phyloP scores from a whole-genome alignment of 2,888 invertebrate genomes.

The Xanthorhoe designata region DNA sequence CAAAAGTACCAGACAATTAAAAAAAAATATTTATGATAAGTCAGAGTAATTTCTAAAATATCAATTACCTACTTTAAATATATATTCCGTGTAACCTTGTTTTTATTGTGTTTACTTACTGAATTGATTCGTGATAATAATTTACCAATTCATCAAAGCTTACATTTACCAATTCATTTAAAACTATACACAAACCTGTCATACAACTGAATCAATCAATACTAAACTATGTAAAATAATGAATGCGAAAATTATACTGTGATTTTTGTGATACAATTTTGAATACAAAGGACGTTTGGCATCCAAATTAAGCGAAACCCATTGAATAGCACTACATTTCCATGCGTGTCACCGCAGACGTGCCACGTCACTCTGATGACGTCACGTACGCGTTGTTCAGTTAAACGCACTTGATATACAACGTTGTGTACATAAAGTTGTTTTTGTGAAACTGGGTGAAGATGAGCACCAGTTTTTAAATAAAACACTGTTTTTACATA shows the following conservation, averaged over 20 bases:
- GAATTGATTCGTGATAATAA: no score
- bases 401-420: constrained; percentile 25
- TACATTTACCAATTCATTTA: no score
- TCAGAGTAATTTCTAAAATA: no score
- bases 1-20: no score
- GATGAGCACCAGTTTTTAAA: neutral
- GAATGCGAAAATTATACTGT: neutral
- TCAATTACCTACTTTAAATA: no score
- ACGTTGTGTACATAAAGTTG: constrained; percentile 1
- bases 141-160: no score
- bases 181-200: no score
- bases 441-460: constrained; percentile 1
- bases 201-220: neutral
- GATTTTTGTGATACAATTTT: neutral
- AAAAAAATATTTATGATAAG: no score
- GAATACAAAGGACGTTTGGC: neutral
- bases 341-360: constrained; percentile 35
- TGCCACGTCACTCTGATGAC: constrained; percentile 43
- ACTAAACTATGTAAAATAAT: neutral
- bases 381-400: constrained; percentile 39
- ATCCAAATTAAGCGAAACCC: neutral
- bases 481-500: no score
- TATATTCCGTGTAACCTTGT: no score
- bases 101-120: no score
- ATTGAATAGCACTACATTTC: constrained; percentile 29